Evolutionary conservation across 2,797 vertebrate genomes (phyloP).

Genomic region (Sebastes hubbsi): DNA sequence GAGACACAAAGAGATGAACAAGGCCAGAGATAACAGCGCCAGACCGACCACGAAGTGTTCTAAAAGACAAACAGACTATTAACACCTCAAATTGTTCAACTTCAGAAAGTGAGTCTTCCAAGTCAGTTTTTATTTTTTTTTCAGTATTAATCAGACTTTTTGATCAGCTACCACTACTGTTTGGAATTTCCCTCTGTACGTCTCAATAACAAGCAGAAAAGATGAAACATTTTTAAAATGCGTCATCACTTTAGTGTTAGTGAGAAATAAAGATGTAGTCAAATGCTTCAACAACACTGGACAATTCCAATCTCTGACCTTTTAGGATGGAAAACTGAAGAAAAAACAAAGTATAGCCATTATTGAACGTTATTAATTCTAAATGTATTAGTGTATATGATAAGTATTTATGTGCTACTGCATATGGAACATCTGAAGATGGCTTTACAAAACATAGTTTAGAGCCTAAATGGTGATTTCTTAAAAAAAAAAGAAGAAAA

Average conservation of each 20-base stretch:
- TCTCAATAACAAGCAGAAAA: slow-evolving; percentile 1
- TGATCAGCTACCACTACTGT: not conserved
- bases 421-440: not conserved
- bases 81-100: not conserved
- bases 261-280: not conserved
- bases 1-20: slow-evolving; percentile 72
- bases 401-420: not conserved
- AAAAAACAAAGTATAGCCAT: not conserved
- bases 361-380: not conserved
- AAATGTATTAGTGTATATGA: not conserved
- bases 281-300: not conserved
- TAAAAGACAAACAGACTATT: slow-evolving; percentile 10
- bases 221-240: not conserved
- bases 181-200: not conserved
- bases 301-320: not conserved
- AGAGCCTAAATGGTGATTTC: not conserved
- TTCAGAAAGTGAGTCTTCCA: not conserved
- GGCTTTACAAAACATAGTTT: not conserved
- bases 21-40: slow-evolving; percentile 43
- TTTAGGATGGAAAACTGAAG: not conserved
- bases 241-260: not conserved
- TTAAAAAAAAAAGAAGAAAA: not conserved
- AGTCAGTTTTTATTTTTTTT: too few species aligned
- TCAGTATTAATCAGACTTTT: not conserved
- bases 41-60: rapidly evolving